Evolutionary conservation across 2,888 invertebrate species (phyloP).

Genomic region (Byasa hedistus): DNA sequence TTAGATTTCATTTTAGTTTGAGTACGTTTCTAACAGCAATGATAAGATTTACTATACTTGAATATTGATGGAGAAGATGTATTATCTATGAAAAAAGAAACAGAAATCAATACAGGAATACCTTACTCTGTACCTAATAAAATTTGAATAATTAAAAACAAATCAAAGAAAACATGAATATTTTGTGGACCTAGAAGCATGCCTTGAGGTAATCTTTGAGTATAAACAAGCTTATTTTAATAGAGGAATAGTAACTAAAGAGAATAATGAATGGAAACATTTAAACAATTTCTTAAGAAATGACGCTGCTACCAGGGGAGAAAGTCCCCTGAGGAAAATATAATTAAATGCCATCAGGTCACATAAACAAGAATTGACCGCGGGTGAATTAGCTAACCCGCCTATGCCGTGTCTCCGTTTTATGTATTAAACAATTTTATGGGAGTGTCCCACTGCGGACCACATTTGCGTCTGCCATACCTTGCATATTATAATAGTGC

Average conservation of each 20-base stretch:
- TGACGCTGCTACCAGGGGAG: neutral
- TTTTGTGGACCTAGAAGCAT: no score
- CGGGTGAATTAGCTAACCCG: slow-evolving; percentile 3
- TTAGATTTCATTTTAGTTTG: no score
- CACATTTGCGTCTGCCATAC: slow-evolving; percentile 1
- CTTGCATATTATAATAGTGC: neutral
- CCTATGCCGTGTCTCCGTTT: slow-evolving; percentile 5
- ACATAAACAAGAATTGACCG: slow-evolving; percentile 5
- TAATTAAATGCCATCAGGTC: slow-evolving; percentile 5
- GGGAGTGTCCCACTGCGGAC: slow-evolving; percentile 2
- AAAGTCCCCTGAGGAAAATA: neutral
- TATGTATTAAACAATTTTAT: slow-evolving; percentile 6
- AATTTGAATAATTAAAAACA: no score
- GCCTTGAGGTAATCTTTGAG: no score
- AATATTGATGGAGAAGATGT: neutral
- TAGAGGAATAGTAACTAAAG: no score
- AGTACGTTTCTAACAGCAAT: no score
- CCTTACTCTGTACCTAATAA: neutral
- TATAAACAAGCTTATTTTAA: no score
- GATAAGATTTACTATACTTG: neutral
- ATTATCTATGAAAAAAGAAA: slow-evolving; percentile 12
- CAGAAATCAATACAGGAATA: neutral
- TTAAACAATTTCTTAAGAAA: no score
- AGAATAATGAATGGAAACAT: no score
- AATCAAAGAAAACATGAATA: no score